Evolutionary conservation across 2,113 vertebrate genomes (phyloP).

Genomic region (Oceanodroma tethys): DNA sequence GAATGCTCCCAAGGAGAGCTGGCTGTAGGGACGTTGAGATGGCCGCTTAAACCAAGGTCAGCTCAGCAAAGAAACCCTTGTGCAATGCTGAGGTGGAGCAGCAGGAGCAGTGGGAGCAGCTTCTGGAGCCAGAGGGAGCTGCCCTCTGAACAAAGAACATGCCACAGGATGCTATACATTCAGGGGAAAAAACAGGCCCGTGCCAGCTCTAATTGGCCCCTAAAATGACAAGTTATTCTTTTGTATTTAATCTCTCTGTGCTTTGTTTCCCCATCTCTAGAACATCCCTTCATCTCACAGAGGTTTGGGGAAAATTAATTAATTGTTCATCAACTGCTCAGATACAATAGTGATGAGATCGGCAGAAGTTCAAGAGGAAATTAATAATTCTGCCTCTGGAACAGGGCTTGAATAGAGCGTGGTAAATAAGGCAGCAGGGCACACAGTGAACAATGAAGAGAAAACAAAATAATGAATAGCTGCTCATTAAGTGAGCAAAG

Average conservation of each 20-base stretch:
- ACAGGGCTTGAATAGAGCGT: background rate
- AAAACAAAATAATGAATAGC: slow-evolving; percentile 27
- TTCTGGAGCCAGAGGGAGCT: background rate
- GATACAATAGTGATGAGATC: background rate
- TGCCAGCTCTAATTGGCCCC: background rate
- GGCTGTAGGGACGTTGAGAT: background rate
- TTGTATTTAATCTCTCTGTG: background rate
- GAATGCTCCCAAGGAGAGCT: background rate
- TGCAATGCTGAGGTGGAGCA: background rate
- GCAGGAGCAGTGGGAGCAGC: background rate
- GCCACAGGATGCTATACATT: background rate
- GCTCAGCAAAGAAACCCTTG: background rate
- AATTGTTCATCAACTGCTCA: slow-evolving; percentile 17
- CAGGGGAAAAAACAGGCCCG: background rate
- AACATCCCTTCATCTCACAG: background rate
- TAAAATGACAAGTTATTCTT: slow-evolving; percentile 11
- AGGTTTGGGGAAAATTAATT: slow-evolving; percentile 22
- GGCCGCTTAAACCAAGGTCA: background rate
- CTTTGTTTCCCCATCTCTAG: slow-evolving; percentile 4
- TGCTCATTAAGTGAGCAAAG: slow-evolving; percentile 44
- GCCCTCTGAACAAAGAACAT: background rate
- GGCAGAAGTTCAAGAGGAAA: slow-evolving; percentile 46
- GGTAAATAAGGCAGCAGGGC: slow-evolving; percentile 38
- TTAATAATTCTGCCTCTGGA: slow-evolving; percentile 25
- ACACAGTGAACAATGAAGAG: background rate